Base-by-base conservation (phyloP, 1,140 invertebrate genomes). In the Microplitis mediator region DNA sequence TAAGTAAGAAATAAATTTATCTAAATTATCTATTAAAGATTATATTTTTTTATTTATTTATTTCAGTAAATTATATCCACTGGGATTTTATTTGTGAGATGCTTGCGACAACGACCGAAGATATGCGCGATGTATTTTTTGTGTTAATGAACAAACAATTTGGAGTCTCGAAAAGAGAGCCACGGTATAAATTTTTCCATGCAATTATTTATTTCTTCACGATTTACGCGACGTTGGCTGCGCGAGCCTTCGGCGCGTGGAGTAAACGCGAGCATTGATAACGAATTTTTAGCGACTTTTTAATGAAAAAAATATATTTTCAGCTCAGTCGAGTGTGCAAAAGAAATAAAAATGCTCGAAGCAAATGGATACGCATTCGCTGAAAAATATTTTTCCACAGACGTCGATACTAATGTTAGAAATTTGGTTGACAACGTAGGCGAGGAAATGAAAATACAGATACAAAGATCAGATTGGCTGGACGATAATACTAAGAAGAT, bases 391-490 rank as follows among this genome's bases (percentile, higher is more conserved):
- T 69, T 74, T 9, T 13, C 23, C 1, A 32, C 63, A 16, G 39
- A 63, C 1, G 62, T 50, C 23, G 66, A 69, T 9, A 52, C 54
- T 32, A 32, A 51, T n/a, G 58, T 74, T 1, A 56, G 62, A 11
- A 16, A 36, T 5, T 39, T 75, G 69, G 62, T 64, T 11, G 36
- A 75, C 45, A 34, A 64, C 52, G 69, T 75, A 34, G 70, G 45
- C 51, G n/a, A 14, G 4, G 65, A 50, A 58, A 64, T 75, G 74
- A 34, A 51, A 14, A 13, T 13, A 0, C 72, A 64, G 14, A 76
- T 80, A 31, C n/a, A 52, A 16, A 71, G n/a, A 0, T 66, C 78
- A 3, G 54, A 51, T 52, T 94, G 92, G 92, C 91, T 93, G 88
- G 88, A 92, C 73, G 78, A 86, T 2, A 79, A 82, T 11, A 92